Percentiles rank a stretch among this genome's conserved stretches.
These are phyloP conservation scores for Hemibagrus guttatus DNA, from an alignment of 2,797 vertebrate genomes.

Conservation along the genomic window DNA sequence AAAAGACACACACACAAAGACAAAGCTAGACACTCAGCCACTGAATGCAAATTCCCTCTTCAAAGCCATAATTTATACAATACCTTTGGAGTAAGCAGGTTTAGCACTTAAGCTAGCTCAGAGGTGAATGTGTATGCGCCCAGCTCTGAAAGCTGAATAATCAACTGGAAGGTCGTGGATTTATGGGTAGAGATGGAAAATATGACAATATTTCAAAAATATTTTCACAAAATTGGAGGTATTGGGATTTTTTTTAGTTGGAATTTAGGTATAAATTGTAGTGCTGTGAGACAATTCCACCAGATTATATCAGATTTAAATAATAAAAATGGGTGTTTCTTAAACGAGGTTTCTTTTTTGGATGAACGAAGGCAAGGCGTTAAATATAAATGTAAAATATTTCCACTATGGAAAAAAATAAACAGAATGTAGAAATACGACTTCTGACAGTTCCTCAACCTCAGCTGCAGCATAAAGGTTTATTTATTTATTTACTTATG, in stretches of 20 bases:
- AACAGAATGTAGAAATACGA: not conserved
- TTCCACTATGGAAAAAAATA: not conserved
- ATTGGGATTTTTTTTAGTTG: not conserved
- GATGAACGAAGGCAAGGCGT: too few relatives aligned
- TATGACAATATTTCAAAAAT: not conserved
- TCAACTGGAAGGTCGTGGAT: not conserved
- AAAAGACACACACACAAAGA: constrained; percentile 44
- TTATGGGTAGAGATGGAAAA: not conserved
- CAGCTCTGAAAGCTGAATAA: not conserved
- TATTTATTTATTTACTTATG: too few relatives aligned
- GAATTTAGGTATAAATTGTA: not conserved
- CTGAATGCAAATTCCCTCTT: constrained; percentile 30
- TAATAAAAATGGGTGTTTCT: not conserved
- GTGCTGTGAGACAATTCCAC: not conserved
- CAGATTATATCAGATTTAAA: too few relatives aligned
- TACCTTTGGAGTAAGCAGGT: constrained; percentile 19
- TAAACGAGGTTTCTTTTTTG: not conserved
- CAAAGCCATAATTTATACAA: constrained; percentile 30
- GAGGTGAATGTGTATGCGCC: not conserved
- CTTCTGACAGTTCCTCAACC: not conserved
- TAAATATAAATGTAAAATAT: not conserved
- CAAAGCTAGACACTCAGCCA: constrained; percentile 24
- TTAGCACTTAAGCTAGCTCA: not conserved
- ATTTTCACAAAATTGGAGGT: not conserved
- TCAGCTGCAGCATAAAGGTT: not conserved